These are phyloP conservation scores for Drosophila hamatofila DNA, from an alignment of 2,888 invertebrate species.

Conservation along the genomic window DNA sequence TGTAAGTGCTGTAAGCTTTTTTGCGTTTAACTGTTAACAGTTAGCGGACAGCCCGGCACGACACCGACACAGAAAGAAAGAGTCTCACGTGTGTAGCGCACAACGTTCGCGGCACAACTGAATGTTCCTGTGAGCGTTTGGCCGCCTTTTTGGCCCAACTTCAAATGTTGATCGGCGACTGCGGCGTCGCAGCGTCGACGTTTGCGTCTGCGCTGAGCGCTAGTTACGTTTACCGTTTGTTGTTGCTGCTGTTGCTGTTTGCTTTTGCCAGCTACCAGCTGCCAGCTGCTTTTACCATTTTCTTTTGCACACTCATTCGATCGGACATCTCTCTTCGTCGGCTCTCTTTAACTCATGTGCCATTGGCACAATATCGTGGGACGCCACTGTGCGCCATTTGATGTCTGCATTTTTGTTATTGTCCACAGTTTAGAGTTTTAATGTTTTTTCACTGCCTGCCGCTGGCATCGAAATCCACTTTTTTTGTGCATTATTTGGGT, in stretches of 20 bases:
- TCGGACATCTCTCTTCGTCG: conserved; percentile 35
- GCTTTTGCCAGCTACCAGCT: conserved; percentile 13
- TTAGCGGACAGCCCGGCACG: conserved; percentile 22
- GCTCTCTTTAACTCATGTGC: conserved; percentile 25
- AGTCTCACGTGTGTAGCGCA: conserved; percentile 82
- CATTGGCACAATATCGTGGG: conserved; percentile 35
- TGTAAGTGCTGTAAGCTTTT: conserved; percentile 32
- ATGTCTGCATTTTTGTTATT: conserved; percentile 39
- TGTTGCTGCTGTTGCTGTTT: conserved; percentile 39
- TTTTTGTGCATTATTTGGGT: conserved; percentile 63
- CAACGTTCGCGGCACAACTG: conserved; percentile 85
- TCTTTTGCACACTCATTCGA: conserved; percentile 68
- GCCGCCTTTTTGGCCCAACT: conserved; percentile 82
- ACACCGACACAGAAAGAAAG: conserved; percentile 18
- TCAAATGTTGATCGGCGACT: conserved; percentile 38
- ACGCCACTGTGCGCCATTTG: conserved; percentile 67
- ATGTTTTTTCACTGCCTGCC: too few relatives aligned
- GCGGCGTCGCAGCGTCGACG: conserved; percentile 26
- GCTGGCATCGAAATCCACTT: conserved; percentile 58
- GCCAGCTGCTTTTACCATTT: conserved; percentile 58
- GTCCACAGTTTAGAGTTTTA: conserved; percentile 22
- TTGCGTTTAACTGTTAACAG: conserved; percentile 24
- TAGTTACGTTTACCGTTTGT: conserved; percentile 56
- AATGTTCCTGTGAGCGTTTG: conserved; percentile 77
- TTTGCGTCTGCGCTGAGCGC: conserved; percentile 50